These are phyloP conservation scores for Apodemus agrarius DNA, from an alignment of 2,797 vertebrate genomes.

Conservation along the genomic window DNA sequence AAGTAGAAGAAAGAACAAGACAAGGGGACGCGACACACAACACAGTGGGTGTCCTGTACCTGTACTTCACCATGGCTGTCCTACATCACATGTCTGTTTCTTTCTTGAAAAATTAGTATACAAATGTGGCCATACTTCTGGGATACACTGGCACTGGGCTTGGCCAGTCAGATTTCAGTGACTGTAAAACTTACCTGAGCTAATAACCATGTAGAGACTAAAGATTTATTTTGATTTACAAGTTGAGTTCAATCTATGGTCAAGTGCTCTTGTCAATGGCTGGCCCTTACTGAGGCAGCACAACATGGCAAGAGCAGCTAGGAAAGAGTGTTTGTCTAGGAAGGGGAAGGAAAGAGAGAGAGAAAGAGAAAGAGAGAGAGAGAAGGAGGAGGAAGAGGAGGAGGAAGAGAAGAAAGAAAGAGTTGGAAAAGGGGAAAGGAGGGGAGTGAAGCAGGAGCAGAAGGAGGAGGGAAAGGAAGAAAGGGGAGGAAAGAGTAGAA, in stretches of 20 bases:
- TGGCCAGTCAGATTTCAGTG: background rate
- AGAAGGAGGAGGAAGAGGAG: too few relatives aligned
- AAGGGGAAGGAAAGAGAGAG: background rate
- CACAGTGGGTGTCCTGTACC: rapidly evolving
- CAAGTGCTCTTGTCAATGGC: background rate
- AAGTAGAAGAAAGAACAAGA: background rate
- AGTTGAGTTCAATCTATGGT: background rate
- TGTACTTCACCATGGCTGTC: background rate
- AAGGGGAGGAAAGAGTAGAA: background rate
- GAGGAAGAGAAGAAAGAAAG: background rate
- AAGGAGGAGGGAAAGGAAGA: background rate
- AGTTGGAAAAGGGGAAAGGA: background rate
- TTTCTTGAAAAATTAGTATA: too few relatives aligned
- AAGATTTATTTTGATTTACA: background rate
- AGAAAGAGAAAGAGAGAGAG: background rate
- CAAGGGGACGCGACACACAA: rapidly evolving
- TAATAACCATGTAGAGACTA: background rate
- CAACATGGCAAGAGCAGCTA: too few relatives aligned
- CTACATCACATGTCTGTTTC: rapidly evolving
- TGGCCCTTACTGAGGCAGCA: background rate
- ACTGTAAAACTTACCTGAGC: background rate
- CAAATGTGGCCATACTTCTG: background rate
- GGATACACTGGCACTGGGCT: background rate
- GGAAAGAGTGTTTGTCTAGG: background rate
- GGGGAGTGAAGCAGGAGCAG: too few relatives aligned